phyloP scores from a whole-genome alignment of 2,888 invertebrate genomes.

The Parnassius orleans region DNA sequence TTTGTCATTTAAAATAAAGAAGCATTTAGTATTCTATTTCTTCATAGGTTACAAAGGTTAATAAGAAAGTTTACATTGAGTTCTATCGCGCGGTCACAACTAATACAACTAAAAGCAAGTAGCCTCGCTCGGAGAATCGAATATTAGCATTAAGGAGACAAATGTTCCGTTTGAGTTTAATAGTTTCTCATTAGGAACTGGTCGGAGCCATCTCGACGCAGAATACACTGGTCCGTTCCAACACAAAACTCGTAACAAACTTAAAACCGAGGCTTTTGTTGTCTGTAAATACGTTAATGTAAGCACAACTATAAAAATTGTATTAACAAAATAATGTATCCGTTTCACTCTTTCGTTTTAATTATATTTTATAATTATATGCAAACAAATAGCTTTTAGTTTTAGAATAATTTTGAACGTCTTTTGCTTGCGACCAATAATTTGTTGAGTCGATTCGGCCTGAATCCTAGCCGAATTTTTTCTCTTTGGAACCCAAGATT shows the following conservation, averaged over 20 bases:
- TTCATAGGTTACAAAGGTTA: too few species aligned
- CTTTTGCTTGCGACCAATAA: too few species aligned
- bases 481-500: too few species aligned
- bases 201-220: slow-evolving; percentile 38
- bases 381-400: too few species aligned
- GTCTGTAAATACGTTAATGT: slow-evolving; percentile 2
- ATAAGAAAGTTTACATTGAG: slow-evolving; percentile 11
- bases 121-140: slow-evolving; percentile 54
- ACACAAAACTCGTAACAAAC: slow-evolving; percentile 43
- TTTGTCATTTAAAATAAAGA: too few species aligned
- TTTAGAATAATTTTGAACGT: too few species aligned
- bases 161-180: slow-evolving; percentile 68
- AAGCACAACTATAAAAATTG: neutral
- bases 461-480: too few species aligned
- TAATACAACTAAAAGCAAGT: slow-evolving; percentile 25
- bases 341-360: too few species aligned
- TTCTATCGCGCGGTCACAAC: slow-evolving; percentile 15
- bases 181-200: slow-evolving; percentile 67
- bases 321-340: neutral
- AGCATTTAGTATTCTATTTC: too few species aligned
- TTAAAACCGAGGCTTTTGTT: slow-evolving; percentile 23
- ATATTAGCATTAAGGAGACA: slow-evolving; percentile 71
- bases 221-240: slow-evolving; percentile 44
- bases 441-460: too few species aligned
- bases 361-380: too few species aligned